phyloP scores from a whole-genome alignment of 2,797 vertebrate genomes.

The Morelia viridis region DNA sequence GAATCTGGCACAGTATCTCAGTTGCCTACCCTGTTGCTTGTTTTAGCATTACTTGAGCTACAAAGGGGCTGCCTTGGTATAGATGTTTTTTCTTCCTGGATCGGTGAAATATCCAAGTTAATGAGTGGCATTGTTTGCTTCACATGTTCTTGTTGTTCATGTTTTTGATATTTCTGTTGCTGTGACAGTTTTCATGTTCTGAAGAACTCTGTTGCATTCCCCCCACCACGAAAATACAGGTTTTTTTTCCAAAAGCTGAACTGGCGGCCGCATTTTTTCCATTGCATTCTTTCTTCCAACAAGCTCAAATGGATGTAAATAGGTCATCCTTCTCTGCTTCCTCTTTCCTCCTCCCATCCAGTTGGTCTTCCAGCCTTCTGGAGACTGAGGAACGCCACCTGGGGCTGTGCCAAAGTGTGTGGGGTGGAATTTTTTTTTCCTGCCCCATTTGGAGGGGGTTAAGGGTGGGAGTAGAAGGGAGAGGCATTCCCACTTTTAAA shows the following conservation, averaged over 20 bases:
- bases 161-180: neutral
- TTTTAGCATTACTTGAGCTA: too few species aligned
- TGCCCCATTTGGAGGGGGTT: neutral
- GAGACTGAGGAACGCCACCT: neutral
- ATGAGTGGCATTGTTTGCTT: neutral
- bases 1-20: neutral
- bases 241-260: neutral
- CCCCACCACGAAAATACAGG: neutral
- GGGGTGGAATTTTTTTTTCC: neutral
- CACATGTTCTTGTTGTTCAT: neutral
- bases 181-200: neutral
- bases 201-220: neutral
- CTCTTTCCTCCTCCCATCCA: neutral
- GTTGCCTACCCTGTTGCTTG: neutral
- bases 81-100: neutral
- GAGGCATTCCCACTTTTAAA: neutral
- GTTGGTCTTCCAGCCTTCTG: neutral
- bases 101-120: neutral
- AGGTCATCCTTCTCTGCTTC: neutral
- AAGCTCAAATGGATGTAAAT: neutral
- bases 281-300: neutral
- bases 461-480: neutral
- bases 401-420: neutral
- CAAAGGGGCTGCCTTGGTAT: neutral
- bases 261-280: neutral